Base-by-base conservation (phyloP, 2,113 vertebrate species). In the Eolophus roseicapilla region DNA sequence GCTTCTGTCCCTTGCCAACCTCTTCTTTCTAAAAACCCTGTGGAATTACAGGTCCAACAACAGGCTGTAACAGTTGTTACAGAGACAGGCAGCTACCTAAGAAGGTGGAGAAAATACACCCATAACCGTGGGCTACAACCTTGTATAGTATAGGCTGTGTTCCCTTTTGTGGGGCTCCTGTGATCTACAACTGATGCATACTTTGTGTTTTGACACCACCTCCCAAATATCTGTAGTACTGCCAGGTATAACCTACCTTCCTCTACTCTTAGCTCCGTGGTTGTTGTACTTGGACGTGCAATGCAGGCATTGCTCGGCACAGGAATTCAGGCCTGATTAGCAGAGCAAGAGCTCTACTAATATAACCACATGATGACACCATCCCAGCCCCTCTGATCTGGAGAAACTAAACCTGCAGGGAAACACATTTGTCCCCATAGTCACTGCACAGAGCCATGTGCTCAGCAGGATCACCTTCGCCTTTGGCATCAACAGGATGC, bases 161-260 rank as follows among this genome's bases (percentile, higher is more conserved):
- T 46, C 53, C 49, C 53, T 69, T 55, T 39, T 1, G 1, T 35
- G 53, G 44, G 46, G 31, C 74, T 74, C 27, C 76, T 52, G 44
- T 55, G 63, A 57, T 25, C 39, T 37, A 33, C 44, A 73, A 39
- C 15, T 11, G 49, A 31, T 17, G 35, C n/a, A 63, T 6, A 4
- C 33, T 44, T 64, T 5, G 7, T 57, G n/a, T 74, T 74, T 59
- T 0, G 0, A 49, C 59, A 52, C 23, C 2, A 3, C 24, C 27
- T 86, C 33, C 62, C 50, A 50, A 39, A 50, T 17, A n/a, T 6
- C 82, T 52, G 2, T n/a, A 37, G 33, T 27, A 52, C 59, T 27
- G n/a, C 19, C 28, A 24, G 17, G 21, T 55, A 41, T 21, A 71
- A 21, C 25, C 9, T 43, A 11, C 24, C 16, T 35, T 57, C 59